A percentile compares a stretch with the other conserved stretches of the same genome.
phyloP scores from a whole-genome alignment of 2,888 invertebrate genomes.

The Ormia ochracea region DNA sequence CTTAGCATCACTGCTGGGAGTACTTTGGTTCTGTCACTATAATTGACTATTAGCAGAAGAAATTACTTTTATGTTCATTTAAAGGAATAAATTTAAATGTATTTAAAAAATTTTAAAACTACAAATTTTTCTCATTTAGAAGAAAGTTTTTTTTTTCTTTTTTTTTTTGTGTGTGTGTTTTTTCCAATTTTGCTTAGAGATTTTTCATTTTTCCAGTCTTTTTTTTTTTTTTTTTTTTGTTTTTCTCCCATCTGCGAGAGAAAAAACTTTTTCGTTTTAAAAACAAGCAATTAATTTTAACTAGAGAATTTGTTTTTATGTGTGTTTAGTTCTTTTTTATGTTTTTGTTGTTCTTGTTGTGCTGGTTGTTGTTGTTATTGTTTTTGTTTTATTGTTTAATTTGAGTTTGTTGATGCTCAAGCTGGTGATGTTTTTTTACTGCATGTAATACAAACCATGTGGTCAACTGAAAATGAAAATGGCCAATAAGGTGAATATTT shows the following conservation, averaged over 20 bases:
- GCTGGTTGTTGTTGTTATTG: no score
- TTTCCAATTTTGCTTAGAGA: constrained; percentile 18
- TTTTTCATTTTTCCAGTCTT: background rate
- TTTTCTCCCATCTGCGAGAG: background rate
- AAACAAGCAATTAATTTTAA: constrained; percentile 56
- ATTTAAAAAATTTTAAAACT: background rate
- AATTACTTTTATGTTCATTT: background rate
- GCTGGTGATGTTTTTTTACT: no score
- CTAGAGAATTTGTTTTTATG: background rate
- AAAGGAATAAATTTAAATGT: background rate
- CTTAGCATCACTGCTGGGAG: no score
- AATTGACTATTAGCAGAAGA: background rate
- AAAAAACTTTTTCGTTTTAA: constrained; percentile 42
- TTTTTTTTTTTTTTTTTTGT: background rate
- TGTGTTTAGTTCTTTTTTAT: constrained; percentile 19
- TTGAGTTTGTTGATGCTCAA: no score
- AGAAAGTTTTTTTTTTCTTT: constrained; percentile 1
- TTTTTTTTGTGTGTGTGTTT: no score
- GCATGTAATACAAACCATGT: constrained; percentile 28
- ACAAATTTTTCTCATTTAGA: constrained; percentile 11
- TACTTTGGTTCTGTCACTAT: background rate
- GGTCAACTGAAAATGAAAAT: constrained; percentile 48
- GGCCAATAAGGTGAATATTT: constrained; percentile 31
- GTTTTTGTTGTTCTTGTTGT: no score
- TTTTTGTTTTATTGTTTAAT: constrained; percentile 41